Evolutionary conservation across 1,140 invertebrate species (phyloP).

Genomic region (Sycobia sp.): DNA sequence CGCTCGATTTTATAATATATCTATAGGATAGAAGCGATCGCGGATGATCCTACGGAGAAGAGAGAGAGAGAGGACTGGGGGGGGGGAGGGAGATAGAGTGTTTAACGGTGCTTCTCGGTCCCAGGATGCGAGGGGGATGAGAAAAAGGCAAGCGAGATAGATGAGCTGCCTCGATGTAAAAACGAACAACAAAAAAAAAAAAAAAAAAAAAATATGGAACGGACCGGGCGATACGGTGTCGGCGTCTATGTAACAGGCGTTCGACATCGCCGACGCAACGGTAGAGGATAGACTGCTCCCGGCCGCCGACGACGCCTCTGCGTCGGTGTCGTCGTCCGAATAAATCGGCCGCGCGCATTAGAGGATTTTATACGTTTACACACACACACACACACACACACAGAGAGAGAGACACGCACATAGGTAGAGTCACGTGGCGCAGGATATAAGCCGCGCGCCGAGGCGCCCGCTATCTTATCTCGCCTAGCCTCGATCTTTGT

Average conservation of each 20-base stretch:
- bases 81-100: neutral
- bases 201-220: no score
- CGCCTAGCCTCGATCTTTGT: conserved; percentile 41
- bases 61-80: no score
- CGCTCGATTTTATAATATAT: no score
- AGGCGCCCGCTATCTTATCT: conserved; percentile 25
- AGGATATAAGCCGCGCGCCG: conserved; percentile 12
- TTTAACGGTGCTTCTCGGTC: conserved; percentile 3
- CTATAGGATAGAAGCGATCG: no score
- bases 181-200: no score
- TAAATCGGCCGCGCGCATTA: neutral
- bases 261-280: neutral
- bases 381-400: no score
- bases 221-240: no score
- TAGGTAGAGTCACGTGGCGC: conserved; percentile 24
- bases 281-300: neutral
- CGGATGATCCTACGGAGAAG: no score
- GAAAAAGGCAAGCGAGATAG: no score
- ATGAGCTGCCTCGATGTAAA: no score
- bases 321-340: neutral
- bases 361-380: no score
- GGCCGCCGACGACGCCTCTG: neutral
- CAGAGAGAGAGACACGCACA: no score
- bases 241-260: neutral
- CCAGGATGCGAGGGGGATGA: neutral